Evolutionary conservation across 2,888 invertebrate genomes (phyloP).

Genomic region (Protonemura montana): DNA sequence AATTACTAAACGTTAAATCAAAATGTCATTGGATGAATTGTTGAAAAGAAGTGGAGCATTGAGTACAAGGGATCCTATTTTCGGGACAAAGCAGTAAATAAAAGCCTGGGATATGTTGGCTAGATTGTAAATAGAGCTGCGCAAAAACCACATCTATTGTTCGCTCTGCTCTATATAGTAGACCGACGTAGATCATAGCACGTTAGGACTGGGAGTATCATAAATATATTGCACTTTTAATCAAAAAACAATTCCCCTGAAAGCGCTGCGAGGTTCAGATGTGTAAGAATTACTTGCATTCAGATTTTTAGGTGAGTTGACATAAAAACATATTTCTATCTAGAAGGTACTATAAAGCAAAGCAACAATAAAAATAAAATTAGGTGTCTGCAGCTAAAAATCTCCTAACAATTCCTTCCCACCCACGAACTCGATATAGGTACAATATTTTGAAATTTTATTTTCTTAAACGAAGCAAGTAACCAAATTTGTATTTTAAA

Average conservation of each 20-base stretch:
- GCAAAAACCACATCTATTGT: neutral
- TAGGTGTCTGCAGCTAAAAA: too few relatives aligned
- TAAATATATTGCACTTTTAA: conserved; percentile 7
- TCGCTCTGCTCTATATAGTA: neutral
- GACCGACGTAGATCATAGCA: conserved; percentile 1
- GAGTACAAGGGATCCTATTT: neutral
- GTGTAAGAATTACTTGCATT: neutral
- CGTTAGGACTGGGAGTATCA: neutral
- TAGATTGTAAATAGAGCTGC: conserved; percentile 7
- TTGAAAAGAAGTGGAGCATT: conserved; percentile 7
- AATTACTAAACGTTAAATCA: conserved; percentile 7
- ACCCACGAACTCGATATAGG: too few relatives aligned
- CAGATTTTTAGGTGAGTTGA: neutral
- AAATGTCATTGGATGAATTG: neutral
- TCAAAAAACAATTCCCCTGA: neutral
- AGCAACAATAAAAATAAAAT: too few relatives aligned
- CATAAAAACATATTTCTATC: too few relatives aligned
- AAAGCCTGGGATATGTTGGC: conserved; percentile 12
- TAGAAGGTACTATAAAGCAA: too few relatives aligned
- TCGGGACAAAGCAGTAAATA: conserved; percentile 12
- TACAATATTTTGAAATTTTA: too few relatives aligned
- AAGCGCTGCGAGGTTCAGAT: neutral
- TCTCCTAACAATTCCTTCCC: too few relatives aligned
- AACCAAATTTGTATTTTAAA: too few relatives aligned
- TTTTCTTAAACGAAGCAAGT: too few relatives aligned